Evolutionary conservation across 2,113 vertebrate species (phyloP).

Genomic region (Gasterosteus aculeatus): DNA sequence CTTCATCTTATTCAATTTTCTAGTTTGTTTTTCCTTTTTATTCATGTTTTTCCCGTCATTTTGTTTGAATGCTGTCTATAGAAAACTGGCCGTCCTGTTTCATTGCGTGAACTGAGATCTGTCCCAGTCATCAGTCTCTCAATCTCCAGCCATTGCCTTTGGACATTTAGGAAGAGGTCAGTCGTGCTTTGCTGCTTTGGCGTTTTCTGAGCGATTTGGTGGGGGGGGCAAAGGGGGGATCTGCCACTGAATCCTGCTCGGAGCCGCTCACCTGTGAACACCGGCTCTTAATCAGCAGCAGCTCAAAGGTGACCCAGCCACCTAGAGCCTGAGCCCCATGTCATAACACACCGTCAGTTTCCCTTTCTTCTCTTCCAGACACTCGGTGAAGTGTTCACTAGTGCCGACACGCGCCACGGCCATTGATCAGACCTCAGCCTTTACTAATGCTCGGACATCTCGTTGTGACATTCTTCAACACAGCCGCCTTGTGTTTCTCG

Average conservation of each 20-base stretch:
- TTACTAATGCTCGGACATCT: constrained; percentile 62
- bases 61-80: not conserved
- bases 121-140: constrained; percentile 33
- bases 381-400: constrained; percentile 56
- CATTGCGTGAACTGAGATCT: constrained; percentile 23
- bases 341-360: constrained; percentile 73
- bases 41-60: not conserved
- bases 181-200: constrained; percentile 39
- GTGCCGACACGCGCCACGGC: constrained; percentile 75
- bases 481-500: constrained; percentile 55
- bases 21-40: not conserved
- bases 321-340: constrained; percentile 62
- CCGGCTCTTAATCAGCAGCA: constrained; percentile 65
- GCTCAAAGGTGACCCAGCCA: constrained; percentile 68
- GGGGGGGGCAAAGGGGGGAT: not conserved
- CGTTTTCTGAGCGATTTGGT: constrained; percentile 13
- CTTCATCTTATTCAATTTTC: not conserved
- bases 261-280: constrained; percentile 76
- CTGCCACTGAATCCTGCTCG: constrained; percentile 72
- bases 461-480: constrained; percentile 65
- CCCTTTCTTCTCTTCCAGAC: constrained; percentile 59
- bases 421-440: constrained; percentile 77
- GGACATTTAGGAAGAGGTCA: constrained; percentile 60
- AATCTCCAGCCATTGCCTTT: constrained; percentile 58
- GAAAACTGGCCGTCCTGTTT: constrained; percentile 9